These are phyloP conservation scores for Piprites chloris DNA, from an alignment of 2,113 vertebrate genomes.

Conservation along the genomic window DNA sequence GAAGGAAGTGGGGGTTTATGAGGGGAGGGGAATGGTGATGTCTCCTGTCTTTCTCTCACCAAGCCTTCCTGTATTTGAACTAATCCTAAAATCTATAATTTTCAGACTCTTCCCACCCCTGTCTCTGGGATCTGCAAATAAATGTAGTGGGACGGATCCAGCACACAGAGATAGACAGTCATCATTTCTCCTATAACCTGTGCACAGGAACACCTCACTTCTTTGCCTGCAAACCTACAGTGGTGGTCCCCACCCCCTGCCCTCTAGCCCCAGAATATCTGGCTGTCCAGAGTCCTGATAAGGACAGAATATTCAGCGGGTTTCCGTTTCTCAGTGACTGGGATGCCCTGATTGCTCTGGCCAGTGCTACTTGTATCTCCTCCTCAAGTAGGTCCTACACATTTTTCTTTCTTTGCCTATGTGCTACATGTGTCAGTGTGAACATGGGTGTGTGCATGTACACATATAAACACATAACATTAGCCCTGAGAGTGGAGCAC, in stretches of 20 bases:
- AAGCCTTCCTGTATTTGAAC: not conserved
- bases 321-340: not conserved
- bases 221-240: not conserved
- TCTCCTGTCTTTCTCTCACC: not conserved
- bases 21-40: rapidly evolving
- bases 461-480: rapidly evolving
- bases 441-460: not conserved
- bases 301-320: not conserved
- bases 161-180: not conserved
- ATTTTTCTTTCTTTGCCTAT: not conserved
- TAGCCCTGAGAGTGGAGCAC: not conserved
- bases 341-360: not conserved
- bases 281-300: not conserved
- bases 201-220: not conserved
- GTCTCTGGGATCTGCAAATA: not conserved
- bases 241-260: rapidly evolving
- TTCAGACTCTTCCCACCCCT: not conserved
- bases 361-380: not conserved
- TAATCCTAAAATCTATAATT: not conserved
- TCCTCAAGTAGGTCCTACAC: not conserved
- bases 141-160: not conserved
- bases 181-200: not conserved
- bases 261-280: not conserved
- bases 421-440: not conserved
- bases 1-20: not conserved